Base-by-base conservation (phyloP, 2,888 invertebrate species). In the Trichogramma evanescens region DNA sequence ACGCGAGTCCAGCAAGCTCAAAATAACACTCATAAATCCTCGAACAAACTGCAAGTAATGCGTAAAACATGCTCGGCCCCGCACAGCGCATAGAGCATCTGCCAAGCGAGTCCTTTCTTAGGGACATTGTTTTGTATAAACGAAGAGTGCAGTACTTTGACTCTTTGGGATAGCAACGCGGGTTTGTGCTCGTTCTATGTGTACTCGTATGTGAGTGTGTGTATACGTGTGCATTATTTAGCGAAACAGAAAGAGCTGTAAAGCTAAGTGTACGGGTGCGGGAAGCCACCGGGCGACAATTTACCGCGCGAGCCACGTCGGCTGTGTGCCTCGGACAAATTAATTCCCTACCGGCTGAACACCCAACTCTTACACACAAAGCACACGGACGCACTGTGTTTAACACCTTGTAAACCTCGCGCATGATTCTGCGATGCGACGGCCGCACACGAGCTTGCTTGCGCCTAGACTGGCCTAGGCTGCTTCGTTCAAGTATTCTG, bases 401-500 rank as follows among this genome's bases (percentile, higher is more conserved):
- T 66, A 70, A 72, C 71, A 70, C 72, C 71, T 73, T 72, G 69
- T 71, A 73, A 72, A 71, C 67, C 72, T 69, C 68, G 67, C 26
- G 26, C 26, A 26, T 26, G 26, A 26, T 26, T 26, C 26, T 26
- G 26, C 26, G 26, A 26, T 26, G 26, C 3, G 26, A 26, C 26
- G 26, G 26, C 26, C 26, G 26, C 26, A 26, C 26, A 26, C 26
- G 26, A 26, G 26, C 26, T 26, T 26, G 26, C 26, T 26, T 26
- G 26, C 26, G 26, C 26, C 26, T 26, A 26, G 26, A 26, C 26
- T 26, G 26, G 26, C 26, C 26, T 26, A 26, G 2, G 26, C 26
- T 26, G 26, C 26, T 26, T 26, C 26, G 26, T 26, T 26, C 26
- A 26, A 26, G 26, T 26, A 26, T 26, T 26, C 26, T 26, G 26